Evolutionary conservation across 2,797 vertebrate species (phyloP).

Genomic region (Loris lydekkerianus): DNA sequence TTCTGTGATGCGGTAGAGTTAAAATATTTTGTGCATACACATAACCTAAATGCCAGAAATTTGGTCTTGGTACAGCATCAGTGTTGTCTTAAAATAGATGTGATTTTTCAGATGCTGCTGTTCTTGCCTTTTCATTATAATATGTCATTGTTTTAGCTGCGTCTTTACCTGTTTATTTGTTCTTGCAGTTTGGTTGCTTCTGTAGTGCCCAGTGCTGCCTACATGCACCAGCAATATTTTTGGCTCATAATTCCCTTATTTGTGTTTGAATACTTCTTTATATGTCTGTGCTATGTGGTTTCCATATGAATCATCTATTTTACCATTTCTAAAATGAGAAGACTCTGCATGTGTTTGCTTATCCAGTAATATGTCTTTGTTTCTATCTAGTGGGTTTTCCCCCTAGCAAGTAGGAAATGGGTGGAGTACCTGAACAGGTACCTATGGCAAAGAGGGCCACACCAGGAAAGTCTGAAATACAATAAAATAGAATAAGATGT

Average conservation of each 20-base stretch:
- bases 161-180: conserved; percentile 18
- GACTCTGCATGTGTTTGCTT: not conserved
- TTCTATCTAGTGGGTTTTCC: conserved; percentile 5
- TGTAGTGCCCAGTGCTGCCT: not conserved
- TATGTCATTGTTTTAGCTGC: conserved; percentile 44
- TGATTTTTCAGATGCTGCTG: conserved; percentile 27
- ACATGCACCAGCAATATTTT: not conserved
- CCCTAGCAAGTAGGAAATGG: not conserved
- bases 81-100: not conserved
- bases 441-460: not conserved
- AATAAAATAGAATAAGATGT: not conserved
- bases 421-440: not conserved
- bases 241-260: not conserved
- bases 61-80: not conserved
- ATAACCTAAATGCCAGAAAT: conserved; percentile 34
- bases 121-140: conserved; percentile 28
- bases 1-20: not conserved
- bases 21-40: conserved; percentile 40
- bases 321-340: not conserved
- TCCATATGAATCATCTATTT: not conserved
- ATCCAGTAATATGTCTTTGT: not conserved
- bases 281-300: not conserved
- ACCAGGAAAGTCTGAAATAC: not conserved
- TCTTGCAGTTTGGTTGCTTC: not conserved
- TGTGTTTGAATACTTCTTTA: not conserved